Evolutionary conservation across 2,888 invertebrate species (phyloP).

Genomic region (Spilosoma lubricipeda): DNA sequence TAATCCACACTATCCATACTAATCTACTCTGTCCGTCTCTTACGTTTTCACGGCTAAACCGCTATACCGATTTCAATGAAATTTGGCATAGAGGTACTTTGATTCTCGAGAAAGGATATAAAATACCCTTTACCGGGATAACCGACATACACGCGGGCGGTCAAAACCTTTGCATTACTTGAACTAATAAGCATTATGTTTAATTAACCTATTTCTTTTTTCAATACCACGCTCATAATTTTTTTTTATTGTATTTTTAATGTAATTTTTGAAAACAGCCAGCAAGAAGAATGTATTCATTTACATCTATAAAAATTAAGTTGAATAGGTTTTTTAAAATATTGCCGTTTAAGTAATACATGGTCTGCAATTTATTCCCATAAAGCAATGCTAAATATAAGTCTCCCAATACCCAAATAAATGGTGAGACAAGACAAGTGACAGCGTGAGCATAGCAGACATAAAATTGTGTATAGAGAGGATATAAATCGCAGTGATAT

Average conservation of each 20-base stretch:
- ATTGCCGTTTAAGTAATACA: not conserved
- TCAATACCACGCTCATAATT: not conserved
- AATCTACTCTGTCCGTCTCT: no score
- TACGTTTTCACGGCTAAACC: no score
- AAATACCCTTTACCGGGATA: no score
- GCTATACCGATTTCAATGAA: not conserved
- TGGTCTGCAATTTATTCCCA: not conserved
- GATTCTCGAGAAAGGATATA: no score
- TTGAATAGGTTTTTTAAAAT: not conserved
- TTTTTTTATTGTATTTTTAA: not conserved
- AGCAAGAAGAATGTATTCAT: not conserved
- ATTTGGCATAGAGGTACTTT: no score
- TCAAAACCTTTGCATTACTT: slow-evolving; percentile 21
- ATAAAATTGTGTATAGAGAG: not conserved
- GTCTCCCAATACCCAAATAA: not conserved
- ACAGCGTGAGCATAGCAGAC: not conserved
- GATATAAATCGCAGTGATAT: not conserved
- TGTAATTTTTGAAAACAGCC: not conserved
- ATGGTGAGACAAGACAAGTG: not conserved
- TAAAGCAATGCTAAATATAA: not conserved
- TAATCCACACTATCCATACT: slow-evolving; percentile 21
- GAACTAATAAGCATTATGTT: slow-evolving; percentile 23
- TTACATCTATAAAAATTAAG: no score
- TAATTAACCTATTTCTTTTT: not conserved
- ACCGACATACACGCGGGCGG: no score